Evolutionary conservation across 30 jellyfish, hydroid and myxozoan genomes (phyloP), one percentile per base, ranked within the genome.

Genomic region (Chironex yamaguchii): DNA sequence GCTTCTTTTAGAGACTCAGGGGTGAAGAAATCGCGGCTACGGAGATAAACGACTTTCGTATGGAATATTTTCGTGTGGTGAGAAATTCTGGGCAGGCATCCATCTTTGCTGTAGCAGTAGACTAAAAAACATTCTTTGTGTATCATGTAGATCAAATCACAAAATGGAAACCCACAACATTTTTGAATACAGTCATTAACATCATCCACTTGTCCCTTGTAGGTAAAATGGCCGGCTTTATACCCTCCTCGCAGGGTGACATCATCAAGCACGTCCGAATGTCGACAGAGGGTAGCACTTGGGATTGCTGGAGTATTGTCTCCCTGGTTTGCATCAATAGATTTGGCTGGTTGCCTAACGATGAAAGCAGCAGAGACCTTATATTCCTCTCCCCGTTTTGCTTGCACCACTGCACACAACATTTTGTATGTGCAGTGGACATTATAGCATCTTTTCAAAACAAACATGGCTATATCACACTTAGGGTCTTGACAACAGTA

Each of bases 191-290:
- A 94, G 58, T 89, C 96, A 4, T 89, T 48, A 1, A 89, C 65
- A 29, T 82, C 76, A 24, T 68, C 35, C 13, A 94, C 97, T 34
- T 82, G 85, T 1, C 99, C 99, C 9, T 75, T 90, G 53, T 52
- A 82, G 4, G 80, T 73, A 68, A 89, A 94, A 35, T 89, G 92
- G 13, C 99, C 99, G n/a, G 99, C 99, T 22, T 84, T 92, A 66
- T 89, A 87, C 82, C 99, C 97, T 34, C 97, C 99, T 66, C 75
- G 77, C 62, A 94, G 76, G 0, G 99, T 94, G 49, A 73, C 79
- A 50, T 90, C 99, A 34, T 79, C 89, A 63, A 69, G 72, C n/a
- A 85, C 93, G 2, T 69, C 92, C 2, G 97, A 73, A 66, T 94
- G 95, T 30, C 79, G 74, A 51, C 99, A 94, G 26, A 89, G 35